Base-by-base conservation (phyloP, 2,888 invertebrate species). In the Halocaridina rubra region DNA sequence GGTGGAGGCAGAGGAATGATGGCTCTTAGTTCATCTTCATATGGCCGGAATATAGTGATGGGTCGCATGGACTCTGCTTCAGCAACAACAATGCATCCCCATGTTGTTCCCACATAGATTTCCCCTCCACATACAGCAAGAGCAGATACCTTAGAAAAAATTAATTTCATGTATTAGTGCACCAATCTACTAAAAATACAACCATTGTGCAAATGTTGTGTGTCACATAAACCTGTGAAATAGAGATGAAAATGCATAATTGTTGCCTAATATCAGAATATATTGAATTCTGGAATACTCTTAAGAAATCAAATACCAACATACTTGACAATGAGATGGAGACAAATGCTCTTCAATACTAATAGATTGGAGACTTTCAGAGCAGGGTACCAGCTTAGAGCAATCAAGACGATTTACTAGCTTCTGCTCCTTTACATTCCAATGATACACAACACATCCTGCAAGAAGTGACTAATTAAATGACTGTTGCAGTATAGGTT, bases 31-130 rank as follows among this genome's bases (percentile, higher is more conserved):
- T 96, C 95, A 89, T 95, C 95, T 91, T 97, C 96, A 90, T 96
- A 96, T 0, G 97, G 97, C 57, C 97, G 93, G 92, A 97, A 97
- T n/a, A 98, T 95, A 3, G 97, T 96, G 84, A 97, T 94, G 0
- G 98, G 98, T 2, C 96, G 92, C 89, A 98, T 92, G 0, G 95
- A 93, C 81, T 93, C 92, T 22, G 95, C 93, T 90, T 97, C 97
- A 0, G 97, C 96, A 5, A 98, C 95, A 78, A 98, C 95, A 69
- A 99, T 92, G 90, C 97, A 97, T 29, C 99, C 99, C 95, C 97
- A 96, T 7, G 97, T 96, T 0, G 98, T 98, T 69, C 98, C 98
- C 86, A 97, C 95, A 91, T 96, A 97, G 59, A 98, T 92, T 89
- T 95, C 94, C 33, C 93, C 93, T 39, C 93, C 93, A 79, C 94